Evolutionary conservation across 2,888 invertebrate species (phyloP).

Genomic region (Timandra comae): DNA sequence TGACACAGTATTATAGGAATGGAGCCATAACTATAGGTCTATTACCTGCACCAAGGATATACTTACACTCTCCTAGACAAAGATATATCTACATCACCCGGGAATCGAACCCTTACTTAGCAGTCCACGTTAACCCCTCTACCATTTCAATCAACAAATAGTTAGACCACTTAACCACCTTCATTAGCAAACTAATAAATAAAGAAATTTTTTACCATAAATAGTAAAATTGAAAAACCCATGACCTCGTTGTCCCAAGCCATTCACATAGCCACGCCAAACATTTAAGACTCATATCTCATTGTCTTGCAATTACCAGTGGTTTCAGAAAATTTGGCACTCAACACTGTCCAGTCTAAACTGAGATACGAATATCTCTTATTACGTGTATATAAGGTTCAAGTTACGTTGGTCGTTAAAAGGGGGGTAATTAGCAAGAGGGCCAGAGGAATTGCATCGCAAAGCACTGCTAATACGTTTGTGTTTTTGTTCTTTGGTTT

Average conservation of each 20-base stretch:
- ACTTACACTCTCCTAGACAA: too few relatives aligned
- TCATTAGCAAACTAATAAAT: too few relatives aligned
- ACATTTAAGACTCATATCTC: constrained; percentile 56
- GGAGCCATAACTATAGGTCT: too few relatives aligned
- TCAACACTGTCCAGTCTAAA: constrained; percentile 18
- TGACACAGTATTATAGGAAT: too few relatives aligned
- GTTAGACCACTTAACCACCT: too few relatives aligned
- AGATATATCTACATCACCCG: too few relatives aligned
- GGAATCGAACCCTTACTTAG: too few relatives aligned
- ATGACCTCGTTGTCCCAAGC: constrained; percentile 51
- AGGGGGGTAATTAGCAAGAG: constrained; percentile 54
- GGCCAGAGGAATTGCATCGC: constrained; percentile 56
- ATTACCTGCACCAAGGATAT: too few relatives aligned
- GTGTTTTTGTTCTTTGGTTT: constrained; percentile 51
- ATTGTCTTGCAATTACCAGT: constrained; percentile 67
- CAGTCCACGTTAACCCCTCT: too few relatives aligned
- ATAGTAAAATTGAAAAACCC: neutral
- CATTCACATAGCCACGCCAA: constrained; percentile 53
- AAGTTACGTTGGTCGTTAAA: constrained; percentile 27
- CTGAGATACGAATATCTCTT: constrained; percentile 1
- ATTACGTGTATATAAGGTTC: constrained; percentile 16
- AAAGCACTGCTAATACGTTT: constrained; percentile 62
- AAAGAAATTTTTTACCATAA: too few relatives aligned
- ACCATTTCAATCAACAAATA: too few relatives aligned
- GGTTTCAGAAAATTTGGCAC: constrained; percentile 69